Conservation (phyloP, 1,140 invertebrate genomes). For the Drosophila baimaii region DNA sequence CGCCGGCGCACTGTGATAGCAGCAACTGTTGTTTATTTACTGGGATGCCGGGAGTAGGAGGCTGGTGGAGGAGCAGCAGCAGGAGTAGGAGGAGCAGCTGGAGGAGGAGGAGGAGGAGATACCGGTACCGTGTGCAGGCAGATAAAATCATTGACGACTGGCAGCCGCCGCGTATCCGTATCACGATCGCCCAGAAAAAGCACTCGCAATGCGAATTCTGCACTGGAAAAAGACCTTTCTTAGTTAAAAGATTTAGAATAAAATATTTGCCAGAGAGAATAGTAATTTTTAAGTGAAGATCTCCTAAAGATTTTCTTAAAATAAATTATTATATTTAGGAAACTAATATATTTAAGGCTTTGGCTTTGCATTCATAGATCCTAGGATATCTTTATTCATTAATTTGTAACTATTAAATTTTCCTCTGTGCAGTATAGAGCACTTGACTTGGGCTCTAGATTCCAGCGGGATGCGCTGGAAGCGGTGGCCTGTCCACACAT, state of each 20-base stretch:
- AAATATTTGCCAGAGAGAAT: too few relatives aligned
- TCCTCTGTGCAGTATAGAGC: constrained; percentile 4
- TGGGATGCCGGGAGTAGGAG: constrained; percentile 9
- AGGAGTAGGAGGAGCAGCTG: background rate
- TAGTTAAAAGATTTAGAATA: background rate
- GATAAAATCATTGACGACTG: constrained; percentile 71
- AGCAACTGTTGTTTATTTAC: constrained; percentile 56
- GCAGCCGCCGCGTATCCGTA: constrained; percentile 57
- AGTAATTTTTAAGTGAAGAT: background rate
- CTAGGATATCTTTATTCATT: background rate
- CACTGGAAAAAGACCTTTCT: background rate
- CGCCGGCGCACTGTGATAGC: constrained; percentile 37
- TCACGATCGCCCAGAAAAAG: constrained; percentile 58
- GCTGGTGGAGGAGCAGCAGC: constrained; percentile 5
- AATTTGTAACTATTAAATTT: background rate
- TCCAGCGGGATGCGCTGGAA: constrained; percentile 27
- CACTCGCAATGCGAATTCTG: constrained; percentile 14
- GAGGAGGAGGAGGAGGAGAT: constrained; percentile 9
- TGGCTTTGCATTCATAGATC: background rate
- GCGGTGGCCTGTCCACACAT: constrained; percentile 72
- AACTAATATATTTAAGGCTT: background rate
- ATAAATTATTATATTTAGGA: too few relatives aligned
- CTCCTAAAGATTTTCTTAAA: too few relatives aligned
- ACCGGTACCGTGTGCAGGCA: constrained; percentile 39
- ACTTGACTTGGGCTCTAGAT: constrained; percentile 37